phyloP scores from a whole-genome alignment of 2,113 vertebrate genomes.

The Etia nguti region DNA sequence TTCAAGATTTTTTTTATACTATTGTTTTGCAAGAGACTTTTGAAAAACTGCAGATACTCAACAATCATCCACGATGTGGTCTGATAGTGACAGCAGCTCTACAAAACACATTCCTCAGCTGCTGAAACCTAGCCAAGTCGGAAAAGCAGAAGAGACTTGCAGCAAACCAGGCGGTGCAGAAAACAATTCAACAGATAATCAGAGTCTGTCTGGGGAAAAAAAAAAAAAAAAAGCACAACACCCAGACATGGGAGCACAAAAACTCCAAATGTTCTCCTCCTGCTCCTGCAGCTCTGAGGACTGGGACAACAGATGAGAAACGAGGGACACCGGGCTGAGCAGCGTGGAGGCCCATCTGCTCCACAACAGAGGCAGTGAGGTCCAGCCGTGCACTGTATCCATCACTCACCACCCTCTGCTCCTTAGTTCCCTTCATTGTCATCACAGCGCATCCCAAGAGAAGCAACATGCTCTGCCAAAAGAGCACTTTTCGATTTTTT shows the following conservation, averaged over 20 bases:
- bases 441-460: conserved; percentile 9
- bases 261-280: conserved; percentile 36
- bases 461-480: conserved; percentile 21
- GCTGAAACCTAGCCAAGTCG: conserved; percentile 1
- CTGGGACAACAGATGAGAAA: conserved; percentile 40
- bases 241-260: background rate
- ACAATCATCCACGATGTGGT: background rate
- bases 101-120: background rate
- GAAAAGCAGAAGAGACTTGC: background rate
- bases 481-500: background rate
- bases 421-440: conserved; percentile 27
- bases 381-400: conserved; percentile 10
- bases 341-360: conserved; percentile 61
- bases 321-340: conserved; percentile 25
- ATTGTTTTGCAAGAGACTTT: background rate
- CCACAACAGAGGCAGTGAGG: background rate
- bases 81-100: background rate
- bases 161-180: background rate
- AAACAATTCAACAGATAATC: conserved; percentile 42
- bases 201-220: background rate
- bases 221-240: background rate
- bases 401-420: conserved; percentile 37
- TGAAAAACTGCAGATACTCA: background rate
- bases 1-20: background rate
- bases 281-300: conserved; percentile 25